These are phyloP conservation scores for Mamestra configurata DNA, from an alignment of 1,140 invertebrate genomes.

Conservation along the genomic window DNA sequence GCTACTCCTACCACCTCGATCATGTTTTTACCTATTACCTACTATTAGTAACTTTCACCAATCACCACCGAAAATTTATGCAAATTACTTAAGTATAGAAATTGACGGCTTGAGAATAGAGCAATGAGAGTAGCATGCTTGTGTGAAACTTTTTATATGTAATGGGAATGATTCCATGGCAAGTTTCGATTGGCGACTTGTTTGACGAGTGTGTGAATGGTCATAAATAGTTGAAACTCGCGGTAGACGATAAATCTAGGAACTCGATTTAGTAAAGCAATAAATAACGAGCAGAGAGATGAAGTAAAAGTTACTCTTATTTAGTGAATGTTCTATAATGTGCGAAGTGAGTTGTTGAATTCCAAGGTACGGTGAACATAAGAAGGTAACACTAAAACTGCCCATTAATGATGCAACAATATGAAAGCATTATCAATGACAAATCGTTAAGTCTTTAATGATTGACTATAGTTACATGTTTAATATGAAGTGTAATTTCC, in stretches of 20 bases:
- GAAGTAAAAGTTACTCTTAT: conserved; percentile 17
- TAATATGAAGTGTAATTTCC: no score
- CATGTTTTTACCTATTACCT: conserved; percentile 2
- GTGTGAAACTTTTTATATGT: conserved; percentile 23
- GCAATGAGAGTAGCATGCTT: conserved; percentile 4
- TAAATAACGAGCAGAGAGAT: conserved; percentile 19
- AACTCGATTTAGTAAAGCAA: neutral
- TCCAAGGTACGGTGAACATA: no score
- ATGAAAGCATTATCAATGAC: no score
- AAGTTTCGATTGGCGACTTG: neutral
- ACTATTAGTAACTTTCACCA: conserved; percentile 44
- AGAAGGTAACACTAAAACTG: no score
- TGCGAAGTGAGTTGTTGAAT: neutral
- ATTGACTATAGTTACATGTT: no score
- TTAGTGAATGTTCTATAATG: conserved; percentile 6
- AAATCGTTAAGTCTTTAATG: no score
- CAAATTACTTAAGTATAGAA: conserved; percentile 40
- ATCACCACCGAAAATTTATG: conserved; percentile 36
- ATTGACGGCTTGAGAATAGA: conserved; percentile 27
- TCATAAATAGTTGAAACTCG: neutral
- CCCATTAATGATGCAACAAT: no score
- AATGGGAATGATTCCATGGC: neutral
- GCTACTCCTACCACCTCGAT: neutral
- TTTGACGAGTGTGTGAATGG: neutral
- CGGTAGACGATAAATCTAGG: conserved; percentile 11